Conservation (phyloP, 1,140 invertebrate species). For the Cataglyphis hispanica region DNA sequence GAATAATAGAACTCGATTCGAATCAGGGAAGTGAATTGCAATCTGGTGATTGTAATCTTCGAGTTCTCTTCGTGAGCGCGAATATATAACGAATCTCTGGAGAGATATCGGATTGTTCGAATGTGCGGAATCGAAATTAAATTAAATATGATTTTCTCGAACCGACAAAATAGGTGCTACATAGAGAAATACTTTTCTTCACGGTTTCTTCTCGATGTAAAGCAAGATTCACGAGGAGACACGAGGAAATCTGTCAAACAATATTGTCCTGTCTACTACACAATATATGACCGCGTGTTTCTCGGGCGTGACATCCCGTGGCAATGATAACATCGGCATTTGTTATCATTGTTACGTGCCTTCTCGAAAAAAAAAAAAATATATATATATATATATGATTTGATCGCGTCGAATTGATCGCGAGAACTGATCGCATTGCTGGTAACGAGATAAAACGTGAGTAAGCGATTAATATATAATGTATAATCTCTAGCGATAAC, state of each 20-base stretch:
- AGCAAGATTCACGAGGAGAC: background rate
- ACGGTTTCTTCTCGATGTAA: constrained; percentile 3
- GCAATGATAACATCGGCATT: constrained; percentile 13
- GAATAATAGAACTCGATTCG: background rate
- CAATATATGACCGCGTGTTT: background rate
- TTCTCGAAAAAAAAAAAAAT: background rate
- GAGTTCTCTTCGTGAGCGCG: constrained; percentile 16
- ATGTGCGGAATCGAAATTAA: constrained; percentile 7
- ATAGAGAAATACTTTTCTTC: constrained; percentile 9
- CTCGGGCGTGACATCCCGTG: background rate
- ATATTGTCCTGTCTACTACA: constrained; percentile 2
- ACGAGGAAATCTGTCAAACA: background rate
- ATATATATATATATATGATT: background rate
- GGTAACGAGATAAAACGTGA: constrained; percentile 12
- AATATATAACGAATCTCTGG: background rate
- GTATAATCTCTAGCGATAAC: constrained; percentile 19
- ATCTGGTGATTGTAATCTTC: background rate
- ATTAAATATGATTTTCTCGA: constrained; percentile 2
- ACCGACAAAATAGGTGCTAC: constrained; percentile 19
- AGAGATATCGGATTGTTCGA: background rate
- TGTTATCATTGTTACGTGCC: constrained; percentile 4
- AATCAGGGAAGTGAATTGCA: background rate
- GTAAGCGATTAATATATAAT: background rate
- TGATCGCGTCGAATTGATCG: constrained; percentile 15
- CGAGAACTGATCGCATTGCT: constrained; percentile 1